phyloP scores from a whole-genome alignment of 2,113 vertebrate genomes.

The Parotia lawesii region DNA sequence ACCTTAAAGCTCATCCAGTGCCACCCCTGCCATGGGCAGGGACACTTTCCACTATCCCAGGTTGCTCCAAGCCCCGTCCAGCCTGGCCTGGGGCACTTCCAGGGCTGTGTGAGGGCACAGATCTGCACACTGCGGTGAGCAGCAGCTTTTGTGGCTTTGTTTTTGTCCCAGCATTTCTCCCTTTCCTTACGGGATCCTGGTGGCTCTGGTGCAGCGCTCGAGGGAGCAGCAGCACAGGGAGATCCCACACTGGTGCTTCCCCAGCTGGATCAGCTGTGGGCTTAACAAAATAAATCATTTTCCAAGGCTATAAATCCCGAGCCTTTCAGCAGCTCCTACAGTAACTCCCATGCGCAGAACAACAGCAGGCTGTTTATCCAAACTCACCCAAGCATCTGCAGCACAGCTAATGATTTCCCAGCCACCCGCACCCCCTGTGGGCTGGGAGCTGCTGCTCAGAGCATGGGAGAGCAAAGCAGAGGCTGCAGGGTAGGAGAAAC shows the following conservation, averaged over 20 bases:
- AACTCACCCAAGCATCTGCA: not conserved
- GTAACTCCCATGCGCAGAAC: slow-evolving; percentile 21
- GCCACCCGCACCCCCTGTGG: not conserved
- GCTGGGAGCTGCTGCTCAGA: not conserved
- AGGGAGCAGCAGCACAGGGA: not conserved
- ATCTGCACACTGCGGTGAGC: not conserved
- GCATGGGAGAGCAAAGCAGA: not conserved
- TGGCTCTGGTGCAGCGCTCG: accelerated
- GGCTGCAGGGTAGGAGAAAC: not conserved
- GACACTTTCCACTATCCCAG: not conserved
- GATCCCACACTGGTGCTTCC: not conserved
- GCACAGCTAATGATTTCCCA: not conserved
- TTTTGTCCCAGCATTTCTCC: accelerated
- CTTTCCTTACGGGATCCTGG: accelerated
- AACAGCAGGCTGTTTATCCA: slow-evolving; percentile 48
- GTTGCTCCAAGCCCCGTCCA: not conserved
- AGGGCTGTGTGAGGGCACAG: not conserved
- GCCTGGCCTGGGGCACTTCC: not conserved
- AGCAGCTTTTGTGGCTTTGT: not conserved
- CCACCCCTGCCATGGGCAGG: not conserved
- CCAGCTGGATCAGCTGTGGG: slow-evolving; percentile 40
- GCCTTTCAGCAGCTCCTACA: slow-evolving; percentile 39
- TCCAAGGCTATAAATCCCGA: slow-evolving; percentile 18
- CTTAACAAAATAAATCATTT: slow-evolving; percentile 41
- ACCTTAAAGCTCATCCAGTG: not conserved